Base-by-base conservation (phyloP, 2,888 invertebrate species). In the Formica aserva region DNA sequence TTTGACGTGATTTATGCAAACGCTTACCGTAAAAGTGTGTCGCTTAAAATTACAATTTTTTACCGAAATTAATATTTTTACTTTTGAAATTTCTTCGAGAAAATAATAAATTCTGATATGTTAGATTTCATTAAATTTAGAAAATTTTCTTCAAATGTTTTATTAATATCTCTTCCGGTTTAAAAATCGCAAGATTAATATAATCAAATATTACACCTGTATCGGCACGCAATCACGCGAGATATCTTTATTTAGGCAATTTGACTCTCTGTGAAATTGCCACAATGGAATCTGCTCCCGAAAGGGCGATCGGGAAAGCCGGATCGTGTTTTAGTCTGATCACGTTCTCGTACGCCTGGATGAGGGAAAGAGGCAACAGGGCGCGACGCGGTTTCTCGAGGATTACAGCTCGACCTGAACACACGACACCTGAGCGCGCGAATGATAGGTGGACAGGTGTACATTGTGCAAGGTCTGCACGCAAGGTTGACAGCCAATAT, bases 341-440 rank as follows among this genome's bases (percentile, higher is more conserved):
- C 77, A 77, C 77, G 77, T 77, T 41, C 57, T 67, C 66, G 55
- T 57, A 29, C 32, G 38, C 63, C 67, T 9, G 67, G 77, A 77
- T 77, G 57, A 67, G 67, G 77, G 41, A 29, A 9, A 57, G 29
- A 29, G 66, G 22, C 2, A 13, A 26, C 18, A 18, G 38, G 29
- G 13, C 22, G 35, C 41, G 55, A 52, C 38, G 77, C n/a, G 57
- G 67, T 57, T 57, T 67, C 77, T n/a, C 57, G 41, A 41, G 77
- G 77, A 77, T 77, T 77, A 67, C 48, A 15, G n/a, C 41, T 15
- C 67, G 77, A 55, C 57, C 77, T 77, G 77, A 41, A 57, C 55
- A 55, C 15, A n/a, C 55, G 66, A 77, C 67, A 77, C 77, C 67
- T 77, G 77, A 66, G 66, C 77, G 66, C n/a, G 55, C 41, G 77